Percentiles rank a stretch among this genome's conserved stretches.
These are phyloP conservation scores for Grammomys dolichurus DNA, from an alignment of 2,113 vertebrate genomes.

Conservation along the genomic window DNA sequence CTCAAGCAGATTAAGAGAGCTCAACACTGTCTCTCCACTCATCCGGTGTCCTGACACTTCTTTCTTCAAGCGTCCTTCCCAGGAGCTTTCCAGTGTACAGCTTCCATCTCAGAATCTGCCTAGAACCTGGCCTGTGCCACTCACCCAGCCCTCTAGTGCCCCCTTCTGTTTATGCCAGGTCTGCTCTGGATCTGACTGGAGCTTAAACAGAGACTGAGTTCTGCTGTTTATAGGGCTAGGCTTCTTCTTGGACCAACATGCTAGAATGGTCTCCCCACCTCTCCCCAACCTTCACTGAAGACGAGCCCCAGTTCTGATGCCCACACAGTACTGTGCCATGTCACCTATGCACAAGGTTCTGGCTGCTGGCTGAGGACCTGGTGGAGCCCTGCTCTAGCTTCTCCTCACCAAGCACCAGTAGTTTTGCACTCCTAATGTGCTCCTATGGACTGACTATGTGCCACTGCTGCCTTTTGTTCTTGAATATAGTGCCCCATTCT, in stretches of 20 bases:
- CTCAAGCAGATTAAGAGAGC: background rate
- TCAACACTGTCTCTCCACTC: background rate
- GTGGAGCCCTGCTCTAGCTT: background rate
- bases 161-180: background rate
- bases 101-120: background rate
- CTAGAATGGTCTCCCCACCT: background rate
- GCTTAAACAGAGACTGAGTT: background rate
- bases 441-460: background rate
- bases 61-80: background rate
- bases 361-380: background rate
- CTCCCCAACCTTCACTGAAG: background rate
- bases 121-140: background rate
- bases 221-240: background rate
- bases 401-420: background rate
- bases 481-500: background rate
- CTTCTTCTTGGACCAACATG: background rate
- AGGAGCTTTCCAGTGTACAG: background rate
- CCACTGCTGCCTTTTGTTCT: background rate
- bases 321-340: background rate
- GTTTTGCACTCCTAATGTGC: background rate
- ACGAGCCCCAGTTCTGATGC: background rate
- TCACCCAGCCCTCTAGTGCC: background rate
- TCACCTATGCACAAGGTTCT: background rate
- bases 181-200: background rate
- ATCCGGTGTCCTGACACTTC: background rate